Percentiles rank a stretch among this genome's conserved stretches.
phyloP scores from a whole-genome alignment of 2,888 invertebrate species.

The Zele albiditarsus region DNA sequence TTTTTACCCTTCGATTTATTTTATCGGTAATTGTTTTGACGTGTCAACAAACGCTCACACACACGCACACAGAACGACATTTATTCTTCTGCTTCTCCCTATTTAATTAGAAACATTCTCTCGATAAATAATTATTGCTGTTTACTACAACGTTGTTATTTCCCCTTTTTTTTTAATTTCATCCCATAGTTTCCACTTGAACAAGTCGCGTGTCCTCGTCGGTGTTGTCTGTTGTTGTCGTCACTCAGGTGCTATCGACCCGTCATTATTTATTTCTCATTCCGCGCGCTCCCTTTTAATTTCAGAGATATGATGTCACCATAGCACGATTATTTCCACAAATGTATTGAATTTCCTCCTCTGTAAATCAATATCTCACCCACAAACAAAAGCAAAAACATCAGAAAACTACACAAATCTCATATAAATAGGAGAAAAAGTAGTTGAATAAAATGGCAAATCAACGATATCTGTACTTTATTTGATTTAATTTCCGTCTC shows the following conservation, averaged over 20 bases:
- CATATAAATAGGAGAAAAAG: neutral
- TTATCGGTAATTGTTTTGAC: neutral
- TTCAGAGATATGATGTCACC: neutral
- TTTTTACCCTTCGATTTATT: neutral
- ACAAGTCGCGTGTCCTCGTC: constrained; percentile 5
- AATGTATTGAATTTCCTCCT: constrained; percentile 4
- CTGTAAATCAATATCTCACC: neutral
- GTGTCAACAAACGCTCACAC: neutral
- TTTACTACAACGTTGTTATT: neutral
- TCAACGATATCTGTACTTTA: no score
- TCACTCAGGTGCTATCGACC: constrained; percentile 10
- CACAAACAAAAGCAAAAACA: neutral
- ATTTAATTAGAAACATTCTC: neutral
- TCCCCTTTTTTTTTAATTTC: neutral
- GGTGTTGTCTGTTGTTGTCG: neutral
- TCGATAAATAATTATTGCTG: constrained; percentile 12
- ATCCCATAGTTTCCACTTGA: neutral
- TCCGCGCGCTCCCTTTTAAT: neutral
- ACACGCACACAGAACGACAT: neutral
- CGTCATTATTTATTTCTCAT: constrained; percentile 10
- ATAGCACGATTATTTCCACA: neutral
- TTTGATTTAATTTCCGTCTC: neutral
- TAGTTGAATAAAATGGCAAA: no score
- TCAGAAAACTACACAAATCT: neutral
- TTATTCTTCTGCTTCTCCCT: neutral